Evolutionary conservation across 2,888 invertebrate genomes (phyloP), one percentile per base, ranked within the genome.

Genomic region (Linnaemya tessellans): DNA sequence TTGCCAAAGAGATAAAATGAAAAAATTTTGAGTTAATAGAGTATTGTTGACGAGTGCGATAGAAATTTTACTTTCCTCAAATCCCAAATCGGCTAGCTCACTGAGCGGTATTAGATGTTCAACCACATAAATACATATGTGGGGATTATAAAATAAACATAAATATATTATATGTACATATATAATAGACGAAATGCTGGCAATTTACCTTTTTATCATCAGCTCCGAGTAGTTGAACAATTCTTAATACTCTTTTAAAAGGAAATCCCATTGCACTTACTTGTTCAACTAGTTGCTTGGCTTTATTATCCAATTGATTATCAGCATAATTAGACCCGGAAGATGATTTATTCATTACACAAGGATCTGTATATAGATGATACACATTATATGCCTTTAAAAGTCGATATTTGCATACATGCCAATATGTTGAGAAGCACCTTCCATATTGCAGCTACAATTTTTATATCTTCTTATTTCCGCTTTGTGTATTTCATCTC

Each of bases 181-280:
- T 68, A 20, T 10, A 7, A 9, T 56, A 22, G 30, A 30, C 3
- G 30, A 13, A 60, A 30, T n/a, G 11, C 25, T 56, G 22, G 15
- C 22, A 15, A 43, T 35, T 74, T 92, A 97, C 97, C 95, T 96
- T 97, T 93, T 97, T 97, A 92, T 97, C 96, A 93, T 97, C 96
- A 91, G 94, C 94, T 80, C 97, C 97, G 87, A 97, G 93, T 68
- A 95, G 93, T 88, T 95, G 94, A 88, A 96, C 96, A n/a, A 97
- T 96, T 88, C 97, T 94, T 7, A 96, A 95, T 20, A 97, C 97
- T 91, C 97, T 94, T 80, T 96, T 94, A 71, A 96, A 91, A 0
- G 97, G 96, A 91, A 98, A 98, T 1, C 98, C 98, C 98, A 98
- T 98, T 84, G 95, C 94, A 89, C 95, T 95, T 81, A 98, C 95